These are phyloP conservation scores for Riparia riparia DNA, from an alignment of 2,113 vertebrate species.

Conservation along the genomic window DNA sequence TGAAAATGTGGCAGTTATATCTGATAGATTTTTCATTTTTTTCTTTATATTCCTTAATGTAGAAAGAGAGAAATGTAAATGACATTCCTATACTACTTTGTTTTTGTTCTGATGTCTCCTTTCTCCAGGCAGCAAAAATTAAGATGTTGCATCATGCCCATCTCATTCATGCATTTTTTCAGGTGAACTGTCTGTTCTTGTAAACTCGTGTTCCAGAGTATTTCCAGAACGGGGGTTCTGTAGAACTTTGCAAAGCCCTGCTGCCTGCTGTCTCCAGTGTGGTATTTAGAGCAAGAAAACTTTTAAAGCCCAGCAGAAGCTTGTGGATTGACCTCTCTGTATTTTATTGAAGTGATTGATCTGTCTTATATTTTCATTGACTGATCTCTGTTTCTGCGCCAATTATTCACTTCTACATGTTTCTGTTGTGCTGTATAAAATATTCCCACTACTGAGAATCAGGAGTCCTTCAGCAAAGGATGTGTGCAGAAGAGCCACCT, in stretches of 20 bases:
- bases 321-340: background rate
- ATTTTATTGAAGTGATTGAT: background rate
- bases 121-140: background rate
- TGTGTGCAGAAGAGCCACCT: background rate
- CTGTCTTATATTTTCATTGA: background rate
- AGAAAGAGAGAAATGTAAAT: background rate
- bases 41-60: background rate
- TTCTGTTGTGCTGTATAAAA: background rate
- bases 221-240: background rate
- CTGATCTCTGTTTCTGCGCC: background rate
- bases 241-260: background rate
- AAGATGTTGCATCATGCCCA: background rate
- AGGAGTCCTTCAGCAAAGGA: background rate
- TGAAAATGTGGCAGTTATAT: background rate
- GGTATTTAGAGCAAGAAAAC: background rate
- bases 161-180: background rate
- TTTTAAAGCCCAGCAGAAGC: background rate
- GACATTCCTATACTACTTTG: background rate
- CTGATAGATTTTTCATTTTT: background rate
- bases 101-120: background rate
- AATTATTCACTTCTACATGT: background rate
- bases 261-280: background rate
- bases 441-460: background rate
- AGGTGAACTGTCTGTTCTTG: background rate
- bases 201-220: background rate